Base-by-base conservation (phyloP, 2,113 vertebrate species). In the Oncorhynchus keta region DNA sequence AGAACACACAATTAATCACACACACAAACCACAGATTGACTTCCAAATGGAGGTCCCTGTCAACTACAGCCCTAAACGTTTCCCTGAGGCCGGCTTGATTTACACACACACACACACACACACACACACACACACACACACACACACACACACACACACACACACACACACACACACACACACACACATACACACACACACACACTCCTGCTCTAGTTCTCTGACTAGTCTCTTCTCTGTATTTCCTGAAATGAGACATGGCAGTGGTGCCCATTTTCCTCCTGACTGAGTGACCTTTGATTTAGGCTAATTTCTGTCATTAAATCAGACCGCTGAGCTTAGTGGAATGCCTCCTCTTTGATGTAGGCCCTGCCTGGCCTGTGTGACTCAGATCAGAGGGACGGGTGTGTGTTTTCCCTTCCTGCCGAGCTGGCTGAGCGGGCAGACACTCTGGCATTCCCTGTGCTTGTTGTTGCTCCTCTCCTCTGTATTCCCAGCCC, bases 281-380 rank as follows among this genome's bases (percentile, higher is more conserved):
- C 49, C 73, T 78, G 71, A 73, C 80, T 73, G 72, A 79, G 77
- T 81, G 80, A 84, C 80, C 85, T 84, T 85, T 85, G 81, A 85
- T 89, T 82, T 76, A 72, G 57, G 11, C 83, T 87, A 87, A 89
- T 87, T 82, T 81, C 66, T 24, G 73, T 83, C 83, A 84, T 86
- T 87, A 87, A 84, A 79, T 76, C 79, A 74, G 76, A 73, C 72
- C 12, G 28, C 87, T 82, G 85, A 86, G 79, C 87, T 82, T 77
- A 76, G 71, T 81, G 84, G 81, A 86, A 84, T 75, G 80, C 73
- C 39, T 39, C 18, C 48, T 18, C 75, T 86, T 89, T 87, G 83
- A 89, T 85, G 81, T 84, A 77, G 76, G 78, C 80, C 73, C 67
- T 65, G 68, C 74, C 76, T 66, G 48, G n/a, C 30, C 51, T 55